phyloP scores from a whole-genome alignment of 2,888 invertebrate species.

The Drosophila quinaria region DNA sequence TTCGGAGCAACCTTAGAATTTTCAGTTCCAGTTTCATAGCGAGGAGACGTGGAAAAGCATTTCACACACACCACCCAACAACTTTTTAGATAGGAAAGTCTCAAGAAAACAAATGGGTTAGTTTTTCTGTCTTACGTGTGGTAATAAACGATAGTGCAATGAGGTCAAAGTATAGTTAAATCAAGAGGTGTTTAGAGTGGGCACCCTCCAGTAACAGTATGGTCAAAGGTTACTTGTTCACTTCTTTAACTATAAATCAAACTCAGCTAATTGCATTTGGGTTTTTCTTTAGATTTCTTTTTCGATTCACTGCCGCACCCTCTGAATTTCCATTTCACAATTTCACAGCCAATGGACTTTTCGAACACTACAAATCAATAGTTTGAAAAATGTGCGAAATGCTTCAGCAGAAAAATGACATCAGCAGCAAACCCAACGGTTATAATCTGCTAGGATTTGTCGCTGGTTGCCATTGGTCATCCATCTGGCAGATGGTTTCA shows the following conservation, averaged over 20 bases:
- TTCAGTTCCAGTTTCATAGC: constrained; percentile 32
- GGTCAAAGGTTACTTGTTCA: constrained; percentile 7
- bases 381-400: constrained; percentile 73
- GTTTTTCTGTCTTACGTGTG: constrained; percentile 25
- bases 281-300: background rate
- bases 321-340: background rate
- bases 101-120: constrained; percentile 31
- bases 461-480: constrained; percentile 4
- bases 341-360: constrained; percentile 14
- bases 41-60: constrained; percentile 27
- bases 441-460: constrained; percentile 18
- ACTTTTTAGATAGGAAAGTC: constrained; percentile 29
- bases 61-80: background rate
- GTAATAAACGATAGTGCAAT: constrained; percentile 26
- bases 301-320: constrained; percentile 10
- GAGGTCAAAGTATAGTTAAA: constrained; percentile 23
- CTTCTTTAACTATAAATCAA: constrained; percentile 18
- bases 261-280: constrained; percentile 14
- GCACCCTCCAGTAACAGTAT: background rate
- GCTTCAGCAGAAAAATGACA: constrained; percentile 60
- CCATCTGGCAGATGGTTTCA: constrained; percentile 9
- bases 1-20: constrained; percentile 54
- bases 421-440: constrained; percentile 22
- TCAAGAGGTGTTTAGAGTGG: constrained; percentile 3
- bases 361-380: constrained; percentile 69